Evolutionary conservation across 2,113 vertebrate genomes (phyloP).

Genomic region (Regulus satrapa): DNA sequence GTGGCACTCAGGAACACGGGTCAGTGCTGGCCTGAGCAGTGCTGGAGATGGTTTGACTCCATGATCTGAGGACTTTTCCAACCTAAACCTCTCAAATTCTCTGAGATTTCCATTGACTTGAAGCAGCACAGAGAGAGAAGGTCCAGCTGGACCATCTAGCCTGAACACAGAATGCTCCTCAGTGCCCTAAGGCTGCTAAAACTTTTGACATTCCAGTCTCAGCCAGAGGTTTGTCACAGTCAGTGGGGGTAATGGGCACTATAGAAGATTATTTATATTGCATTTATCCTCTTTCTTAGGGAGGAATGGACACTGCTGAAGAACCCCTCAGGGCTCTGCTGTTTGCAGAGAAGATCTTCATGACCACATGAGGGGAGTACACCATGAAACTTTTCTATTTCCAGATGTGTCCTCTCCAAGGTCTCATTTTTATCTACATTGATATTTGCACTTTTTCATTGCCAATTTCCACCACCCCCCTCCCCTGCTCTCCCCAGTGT

Average conservation of each 20-base stretch:
- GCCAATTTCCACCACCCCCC: too few species aligned
- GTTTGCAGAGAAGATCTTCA: not conserved
- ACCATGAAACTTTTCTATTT: not conserved
- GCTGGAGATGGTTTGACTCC: not conserved
- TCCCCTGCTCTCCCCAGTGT: rapidly evolving
- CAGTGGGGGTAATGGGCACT: not conserved
- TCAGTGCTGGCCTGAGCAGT: not conserved
- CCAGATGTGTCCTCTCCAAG: not conserved
- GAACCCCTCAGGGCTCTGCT: not conserved
- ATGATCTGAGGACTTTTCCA: not conserved
- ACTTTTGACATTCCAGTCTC: not conserved
- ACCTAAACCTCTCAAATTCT: not conserved
- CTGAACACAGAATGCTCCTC: not conserved
- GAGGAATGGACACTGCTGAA: not conserved
- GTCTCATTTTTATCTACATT: not conserved
- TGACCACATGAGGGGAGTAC: rapidly evolving
- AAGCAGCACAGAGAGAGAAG: not conserved
- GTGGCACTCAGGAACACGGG: not conserved
- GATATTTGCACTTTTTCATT: not conserved
- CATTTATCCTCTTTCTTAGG: not conserved
- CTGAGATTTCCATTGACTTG: too few species aligned
- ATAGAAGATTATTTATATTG: not conserved
- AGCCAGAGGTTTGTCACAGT: not conserved
- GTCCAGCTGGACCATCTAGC: not conserved
- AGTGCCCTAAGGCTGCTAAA: rapidly evolving